Conservation (phyloP, 1,140 invertebrate genomes). For the Ridgeia piscesae region DNA sequence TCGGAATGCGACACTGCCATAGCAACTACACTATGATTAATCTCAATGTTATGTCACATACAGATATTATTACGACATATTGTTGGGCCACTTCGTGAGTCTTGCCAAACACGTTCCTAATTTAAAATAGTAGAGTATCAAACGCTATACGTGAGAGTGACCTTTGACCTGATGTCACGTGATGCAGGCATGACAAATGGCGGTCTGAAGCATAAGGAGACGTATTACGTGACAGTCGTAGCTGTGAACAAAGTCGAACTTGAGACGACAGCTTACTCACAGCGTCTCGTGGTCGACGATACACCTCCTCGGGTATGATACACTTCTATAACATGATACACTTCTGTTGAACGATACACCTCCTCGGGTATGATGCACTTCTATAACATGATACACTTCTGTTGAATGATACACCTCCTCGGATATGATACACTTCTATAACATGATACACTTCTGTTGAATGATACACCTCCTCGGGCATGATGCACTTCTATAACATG, state of each 20-base stretch:
- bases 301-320: constrained; percentile 5
- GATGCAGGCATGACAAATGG: not conserved
- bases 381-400: not conserved
- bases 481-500: not conserved
- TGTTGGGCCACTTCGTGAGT: too few species aligned
- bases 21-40: too few species aligned
- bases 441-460: not conserved
- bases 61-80: too few species aligned
- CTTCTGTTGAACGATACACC: not conserved
- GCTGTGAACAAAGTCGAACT: constrained; percentile 1
- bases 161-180: not conserved
- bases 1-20: too few species aligned
- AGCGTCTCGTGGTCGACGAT: not conserved
- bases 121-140: too few species aligned
- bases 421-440: not conserved
- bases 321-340: not conserved
- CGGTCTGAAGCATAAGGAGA: not conserved
- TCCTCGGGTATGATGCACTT: not conserved
- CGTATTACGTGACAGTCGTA: not conserved
- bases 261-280: not conserved
- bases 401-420: too few species aligned
- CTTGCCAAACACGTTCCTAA: too few species aligned
- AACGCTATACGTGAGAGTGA: too few species aligned
- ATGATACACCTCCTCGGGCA: not conserved
- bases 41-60: too few species aligned